A percentile compares a stretch with the other conserved stretches of the same genome.
Conservation (phyloP, 2,113 vertebrate genomes). For the Cyprinodon tularosa region DNA sequence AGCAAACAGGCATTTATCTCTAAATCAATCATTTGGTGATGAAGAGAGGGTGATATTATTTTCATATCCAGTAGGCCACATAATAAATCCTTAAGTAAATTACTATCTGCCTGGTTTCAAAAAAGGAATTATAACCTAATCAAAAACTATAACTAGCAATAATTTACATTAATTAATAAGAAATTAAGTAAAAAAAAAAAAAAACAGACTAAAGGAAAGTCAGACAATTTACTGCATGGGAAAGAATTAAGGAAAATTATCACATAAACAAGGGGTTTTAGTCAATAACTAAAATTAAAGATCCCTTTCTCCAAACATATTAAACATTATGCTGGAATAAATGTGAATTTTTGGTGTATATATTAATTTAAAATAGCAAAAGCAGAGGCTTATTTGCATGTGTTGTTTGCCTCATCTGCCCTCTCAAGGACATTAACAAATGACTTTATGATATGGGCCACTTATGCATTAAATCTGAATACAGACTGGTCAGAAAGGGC, state of each 20-base stretch:
- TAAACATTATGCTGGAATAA: slow-evolving; percentile 25
- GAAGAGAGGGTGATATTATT: not conserved
- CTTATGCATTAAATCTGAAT: slow-evolving; percentile 61
- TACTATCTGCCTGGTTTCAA: not conserved
- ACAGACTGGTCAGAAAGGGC: slow-evolving; percentile 38
- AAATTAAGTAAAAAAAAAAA: not conserved
- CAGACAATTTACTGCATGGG: slow-evolving; percentile 10
- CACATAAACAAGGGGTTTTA: slow-evolving; percentile 35
- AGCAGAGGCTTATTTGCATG: slow-evolving; percentile 57
- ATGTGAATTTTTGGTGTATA: slow-evolving; percentile 31
- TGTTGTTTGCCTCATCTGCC: slow-evolving; percentile 68
- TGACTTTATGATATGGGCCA: slow-evolving; percentile 50
- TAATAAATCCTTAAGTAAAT: not conserved
- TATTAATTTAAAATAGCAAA: slow-evolving; percentile 53
- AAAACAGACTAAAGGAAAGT: slow-evolving; percentile 1
- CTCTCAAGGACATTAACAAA: slow-evolving; percentile 74
- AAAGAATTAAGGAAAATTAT: slow-evolving; percentile 32
- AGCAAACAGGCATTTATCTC: not conserved
- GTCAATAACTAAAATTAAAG: slow-evolving; percentile 50
- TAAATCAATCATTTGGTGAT: too few relatives aligned
- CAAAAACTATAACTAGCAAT: not conserved
- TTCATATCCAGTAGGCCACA: not conserved
- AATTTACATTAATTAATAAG: slow-evolving; percentile 1
- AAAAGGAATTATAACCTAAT: not conserved
- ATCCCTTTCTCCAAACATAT: slow-evolving; percentile 41